phyloP scores from a whole-genome alignment of 2,888 invertebrate species.

The Sericinus montela region DNA sequence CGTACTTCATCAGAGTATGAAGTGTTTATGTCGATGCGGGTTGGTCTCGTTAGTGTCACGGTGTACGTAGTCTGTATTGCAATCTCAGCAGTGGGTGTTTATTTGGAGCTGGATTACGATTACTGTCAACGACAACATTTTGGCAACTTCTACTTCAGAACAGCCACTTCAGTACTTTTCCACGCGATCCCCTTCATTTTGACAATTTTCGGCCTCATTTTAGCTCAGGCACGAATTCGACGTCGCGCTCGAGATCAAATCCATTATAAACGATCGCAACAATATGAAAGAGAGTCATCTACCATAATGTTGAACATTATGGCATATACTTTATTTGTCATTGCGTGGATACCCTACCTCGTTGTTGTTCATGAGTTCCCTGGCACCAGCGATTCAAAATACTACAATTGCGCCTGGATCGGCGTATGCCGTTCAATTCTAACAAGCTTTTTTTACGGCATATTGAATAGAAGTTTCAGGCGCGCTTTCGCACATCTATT shows the following conservation, averaged over 20 bases:
- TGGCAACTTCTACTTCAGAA: constrained; percentile 79
- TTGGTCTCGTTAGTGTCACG: constrained; percentile 69
- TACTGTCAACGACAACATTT: constrained; percentile 80
- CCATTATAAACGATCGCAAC: constrained; percentile 81
- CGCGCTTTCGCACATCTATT: constrained; percentile 86
- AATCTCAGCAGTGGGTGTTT: constrained; percentile 81
- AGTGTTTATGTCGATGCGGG: constrained; percentile 67
- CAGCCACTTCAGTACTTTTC: constrained; percentile 75
- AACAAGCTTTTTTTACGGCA: constrained; percentile 81
- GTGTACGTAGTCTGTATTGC: constrained; percentile 79
- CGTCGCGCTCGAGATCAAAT: constrained; percentile 67
- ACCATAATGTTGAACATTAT: constrained; percentile 82
- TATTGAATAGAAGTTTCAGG: constrained; percentile 83
- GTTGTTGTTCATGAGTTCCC: constrained; percentile 77
- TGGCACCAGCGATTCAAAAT: constrained; percentile 67
- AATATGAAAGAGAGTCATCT: constrained; percentile 81
- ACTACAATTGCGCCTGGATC: constrained; percentile 84
- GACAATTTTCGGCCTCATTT: constrained; percentile 75
- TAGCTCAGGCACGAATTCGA: constrained; percentile 70
- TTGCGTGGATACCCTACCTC: constrained; percentile 85
- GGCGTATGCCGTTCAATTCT: constrained; percentile 84
- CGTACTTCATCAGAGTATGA: constrained; percentile 49
- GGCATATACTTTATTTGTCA: constrained; percentile 81
- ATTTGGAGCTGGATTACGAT: constrained; percentile 81
- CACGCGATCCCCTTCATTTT: constrained; percentile 79